Evolutionary conservation across 2,113 vertebrate species (phyloP).

Genomic region (Nycticebus coucang): DNA sequence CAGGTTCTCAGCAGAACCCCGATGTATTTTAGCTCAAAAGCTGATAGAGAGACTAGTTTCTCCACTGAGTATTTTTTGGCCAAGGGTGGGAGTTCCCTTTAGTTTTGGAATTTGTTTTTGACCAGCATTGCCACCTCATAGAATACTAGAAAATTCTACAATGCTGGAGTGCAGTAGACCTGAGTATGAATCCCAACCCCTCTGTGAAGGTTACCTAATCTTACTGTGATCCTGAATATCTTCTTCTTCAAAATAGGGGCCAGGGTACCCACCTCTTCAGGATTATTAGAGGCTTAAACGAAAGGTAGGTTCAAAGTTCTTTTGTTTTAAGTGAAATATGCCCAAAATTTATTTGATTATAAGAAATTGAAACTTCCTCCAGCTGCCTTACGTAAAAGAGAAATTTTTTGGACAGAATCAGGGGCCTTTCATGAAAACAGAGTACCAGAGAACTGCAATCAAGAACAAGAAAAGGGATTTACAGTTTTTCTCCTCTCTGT

Average conservation of each 20-base stretch:
- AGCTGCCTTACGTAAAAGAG: neutral
- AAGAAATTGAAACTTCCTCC: neutral
- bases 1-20: neutral
- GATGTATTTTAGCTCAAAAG: neutral
- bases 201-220: neutral
- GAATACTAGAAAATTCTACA: conserved; percentile 10
- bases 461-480: neutral
- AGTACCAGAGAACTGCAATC: neutral
- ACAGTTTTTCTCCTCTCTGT: neutral
- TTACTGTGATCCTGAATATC: neutral
- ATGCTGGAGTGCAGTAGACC: neutral
- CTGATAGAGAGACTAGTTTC: neutral
- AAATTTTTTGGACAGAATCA: neutral
- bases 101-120: conserved; percentile 11
- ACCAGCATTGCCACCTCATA: neutral
- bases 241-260: neutral
- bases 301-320: neutral
- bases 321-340: neutral
- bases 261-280: neutral
- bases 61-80: neutral
- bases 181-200: neutral
- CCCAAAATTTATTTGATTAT: neutral
- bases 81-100: neutral
- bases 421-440: neutral
- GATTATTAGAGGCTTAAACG: neutral